These are phyloP conservation scores for Drosophila tropicalis DNA, from an alignment of 1,140 invertebrate species.

Conservation along the genomic window DNA sequence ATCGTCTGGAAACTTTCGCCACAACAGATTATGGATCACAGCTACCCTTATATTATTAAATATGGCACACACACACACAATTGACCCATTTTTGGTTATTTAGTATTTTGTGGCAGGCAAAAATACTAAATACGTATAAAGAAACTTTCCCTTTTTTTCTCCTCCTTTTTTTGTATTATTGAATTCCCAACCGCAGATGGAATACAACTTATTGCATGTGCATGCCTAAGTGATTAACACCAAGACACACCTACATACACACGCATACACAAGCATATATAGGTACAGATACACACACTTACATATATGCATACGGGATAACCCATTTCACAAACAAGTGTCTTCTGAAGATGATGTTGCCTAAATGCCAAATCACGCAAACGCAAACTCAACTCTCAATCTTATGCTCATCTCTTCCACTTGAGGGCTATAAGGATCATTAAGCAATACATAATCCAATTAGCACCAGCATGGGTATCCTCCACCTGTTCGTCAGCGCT, in stretches of 20 bases:
- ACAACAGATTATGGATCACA: conserved; percentile 4
- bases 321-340: conserved; percentile 46
- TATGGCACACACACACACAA: conserved; percentile 2
- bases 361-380: conserved; percentile 36
- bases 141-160: conserved; percentile 66
- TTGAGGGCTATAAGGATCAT: conserved; percentile 56
- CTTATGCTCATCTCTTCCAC: conserved; percentile 9
- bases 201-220: conserved; percentile 42
- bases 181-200: conserved; percentile 16
- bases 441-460: conserved; percentile 78
- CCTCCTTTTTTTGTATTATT: conserved; percentile 3
- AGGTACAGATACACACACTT: background rate
- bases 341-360: conserved; percentile 20
- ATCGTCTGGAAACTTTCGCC: background rate
- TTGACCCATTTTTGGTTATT: background rate
- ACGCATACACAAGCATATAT: background rate
- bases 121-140: conserved; percentile 34
- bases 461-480: conserved; percentile 57
- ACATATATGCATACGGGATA: background rate
- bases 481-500: conserved; percentile 61
- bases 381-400: conserved; percentile 9
- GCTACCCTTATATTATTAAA: background rate
- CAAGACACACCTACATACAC: background rate
- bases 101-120: background rate
- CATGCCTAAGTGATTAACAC: conserved; percentile 67